Base-by-base conservation (phyloP, 2,113 vertebrate genomes). In the Hiodon alosoides region DNA sequence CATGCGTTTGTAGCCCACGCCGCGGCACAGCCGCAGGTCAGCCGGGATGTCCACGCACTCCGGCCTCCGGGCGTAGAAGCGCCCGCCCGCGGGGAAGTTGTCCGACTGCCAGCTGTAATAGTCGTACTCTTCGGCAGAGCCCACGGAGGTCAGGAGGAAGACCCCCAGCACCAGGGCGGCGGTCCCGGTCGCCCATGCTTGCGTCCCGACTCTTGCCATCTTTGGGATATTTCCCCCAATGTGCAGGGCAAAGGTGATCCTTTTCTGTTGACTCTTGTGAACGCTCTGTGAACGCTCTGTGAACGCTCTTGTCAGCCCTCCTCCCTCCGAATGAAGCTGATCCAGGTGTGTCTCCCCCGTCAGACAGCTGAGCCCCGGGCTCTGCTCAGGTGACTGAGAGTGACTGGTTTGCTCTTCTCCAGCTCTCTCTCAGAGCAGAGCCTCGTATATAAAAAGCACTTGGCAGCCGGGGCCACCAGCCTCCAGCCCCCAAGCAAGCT, bases 1-100 rank as follows among this genome's bases (percentile, higher is more conserved):
- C 96, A 99, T 99, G 86, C 94, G 94, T 88, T 95, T 95, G 90
- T 98, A 99, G 85, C 96, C 97, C 87, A 99, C 95, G 0, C 93
- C 94, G 89, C 94, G 93, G 82, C 97, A 99, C 69, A 99, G 96
- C 69, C 94, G 93, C 85, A 98, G 90, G 86, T 99, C 96, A 4
- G 91, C 83, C 1, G 97, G 96, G 88, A 99, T 99, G 93, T 98
- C 96, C 84, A 98, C 91, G 81, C 97, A 99, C 90, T 97, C 94
- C 0, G 96, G 95, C 80, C 94, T 94, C 83, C 96, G 94, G 83
- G 94, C 91, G 83, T 97, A 98, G 86, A 94, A 94, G 81, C 95
- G 96, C 58, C 93, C 93, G 57, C 64, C 53, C 10, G 68, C 93
- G 85, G 94, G 93, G 85, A 93, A 91, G 84, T 92, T 93, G 88